phyloP scores from a whole-genome alignment of 2,113 vertebrate genomes.

The Axis porcinus region DNA sequence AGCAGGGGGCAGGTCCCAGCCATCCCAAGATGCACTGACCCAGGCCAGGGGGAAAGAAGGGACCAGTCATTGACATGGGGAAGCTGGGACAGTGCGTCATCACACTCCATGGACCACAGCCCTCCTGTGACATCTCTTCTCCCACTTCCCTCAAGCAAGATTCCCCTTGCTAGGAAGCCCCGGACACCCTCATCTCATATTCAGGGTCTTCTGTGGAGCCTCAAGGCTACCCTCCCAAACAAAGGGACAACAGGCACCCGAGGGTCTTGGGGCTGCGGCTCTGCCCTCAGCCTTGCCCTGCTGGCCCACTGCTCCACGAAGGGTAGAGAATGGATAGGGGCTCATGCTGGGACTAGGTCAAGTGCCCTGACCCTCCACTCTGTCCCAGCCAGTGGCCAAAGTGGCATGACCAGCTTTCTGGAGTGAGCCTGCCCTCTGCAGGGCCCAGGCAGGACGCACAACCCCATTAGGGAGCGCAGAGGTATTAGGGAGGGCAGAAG shows the following conservation, averaged over 20 bases:
- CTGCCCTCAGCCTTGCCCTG: neutral
- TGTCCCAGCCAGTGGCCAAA: neutral
- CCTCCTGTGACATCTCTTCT: neutral
- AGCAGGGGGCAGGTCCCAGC: neutral
- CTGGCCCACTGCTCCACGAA: neutral
- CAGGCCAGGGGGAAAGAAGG: neutral
- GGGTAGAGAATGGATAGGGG: neutral
- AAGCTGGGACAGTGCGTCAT: rapidly evolving
- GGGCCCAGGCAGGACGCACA: neutral
- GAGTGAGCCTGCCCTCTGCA: constrained; percentile 64
- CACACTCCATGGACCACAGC: neutral
- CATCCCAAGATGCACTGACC: neutral
- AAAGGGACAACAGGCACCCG: neutral
- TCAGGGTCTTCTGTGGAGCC: neutral
- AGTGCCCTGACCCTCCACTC: neutral
- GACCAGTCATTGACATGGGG: too few relatives aligned
- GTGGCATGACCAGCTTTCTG: constrained; percentile 13
- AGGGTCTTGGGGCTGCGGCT: neutral
- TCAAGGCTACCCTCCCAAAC: neutral
- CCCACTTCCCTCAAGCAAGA: neutral
- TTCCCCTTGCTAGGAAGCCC: neutral
- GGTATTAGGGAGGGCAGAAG: neutral
- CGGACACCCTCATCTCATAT: too few relatives aligned
- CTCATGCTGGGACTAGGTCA: neutral
- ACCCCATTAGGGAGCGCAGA: neutral